Evolutionary conservation across 2,797 vertebrate genomes (phyloP), one percentile per base, ranked within the genome.

Genomic region (Coregonus suidteri): DNA sequence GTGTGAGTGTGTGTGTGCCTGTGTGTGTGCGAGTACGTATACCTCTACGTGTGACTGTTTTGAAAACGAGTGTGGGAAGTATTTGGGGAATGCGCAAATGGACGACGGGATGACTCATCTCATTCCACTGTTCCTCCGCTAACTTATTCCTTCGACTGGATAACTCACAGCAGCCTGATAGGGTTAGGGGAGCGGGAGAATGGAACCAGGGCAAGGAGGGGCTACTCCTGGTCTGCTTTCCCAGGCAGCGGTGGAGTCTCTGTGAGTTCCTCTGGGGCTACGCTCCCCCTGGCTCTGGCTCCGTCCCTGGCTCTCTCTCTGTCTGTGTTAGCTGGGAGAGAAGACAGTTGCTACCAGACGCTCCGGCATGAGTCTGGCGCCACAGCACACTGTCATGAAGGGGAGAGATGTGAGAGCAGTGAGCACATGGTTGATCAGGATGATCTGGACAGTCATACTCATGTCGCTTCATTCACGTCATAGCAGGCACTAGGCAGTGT

Each of bases 191-290:
- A n/a, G 41, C 79, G 79, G 73, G 66, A 71, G n/a, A 79, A 15
- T 77, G 52, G 77, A 79, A 67, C 64, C 47, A 77, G 79, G 69
- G 56, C 76, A 78, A 77, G 41, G 79, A 69, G 68, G 64, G 64
- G 73, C 35, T 56, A 78, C 78, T 81, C 75, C 76, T 67, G 76
- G 85, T 90, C 85, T 83, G 85, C 90, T 93, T 91, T 93, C 91
- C 89, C 88, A 85, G 90, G 89, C 88, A 91, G 91, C 88, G 87
- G 83, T 85, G 87, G 87, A 84, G 82, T 56, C 75, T 37, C 75
- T 69, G 66, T 37, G 52, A 53, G 75, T 66, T 56, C 83, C 87
- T 86, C 81, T 83, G 87, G 76, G 86, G 87, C 86, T 83, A 66
- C 77, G 3, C 75, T 88, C 82, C 70, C 76, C 87, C 77, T 53